Evolutionary conservation across 2,888 invertebrate species (phyloP), one percentile per base, ranked within the genome.

Genomic region (Eustalomyia histrio): DNA sequence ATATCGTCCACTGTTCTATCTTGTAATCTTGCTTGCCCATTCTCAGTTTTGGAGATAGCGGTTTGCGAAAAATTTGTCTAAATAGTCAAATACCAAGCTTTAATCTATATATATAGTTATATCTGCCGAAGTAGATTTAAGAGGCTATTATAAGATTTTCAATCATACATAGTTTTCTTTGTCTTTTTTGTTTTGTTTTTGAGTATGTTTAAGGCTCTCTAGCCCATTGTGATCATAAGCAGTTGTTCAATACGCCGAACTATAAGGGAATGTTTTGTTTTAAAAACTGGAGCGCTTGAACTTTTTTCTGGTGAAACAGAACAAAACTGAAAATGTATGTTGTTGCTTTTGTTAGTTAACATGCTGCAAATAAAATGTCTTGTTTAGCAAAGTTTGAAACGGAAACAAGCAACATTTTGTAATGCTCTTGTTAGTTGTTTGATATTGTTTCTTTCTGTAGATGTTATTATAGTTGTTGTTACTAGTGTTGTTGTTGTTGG

Each of bases 311-410:
- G 50, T 53, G 8, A 55, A 18, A 53, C 17, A 55, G 14, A 47
- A 47, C 43, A 47, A n/a, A 47, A 47, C 1, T n/a, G n/a, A n/a
- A 47, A 5, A 39, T n/a, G 16, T 47, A 29, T 61, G 47, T 16
- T 76, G 52, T 53, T 55, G 65, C 61, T 57, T 80, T 63, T 6
- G 6, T 69, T 71, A 29, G 6, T 29, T 29, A 81, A 81, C 74
- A 81, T 78, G 78, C 81, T 81, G 67, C 78, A 81, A 73, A 78
- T 74, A 75, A 82, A 79, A 86, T 87, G 89, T 88, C 89, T 88
- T 88, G 87, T 88, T 88, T 86, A 87, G 85, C 85, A 85, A 87
- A 87, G 87, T 87, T 88, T 88, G 88, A 88, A 88, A 88, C 89
- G 88, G 88, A 88, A 88, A 88, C 88, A 88, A 85, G 84, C 87